Evolutionary conservation across 2,888 invertebrate species (phyloP), one percentile per base, ranked within the genome.

Genomic region (Ophion costatus): DNA sequence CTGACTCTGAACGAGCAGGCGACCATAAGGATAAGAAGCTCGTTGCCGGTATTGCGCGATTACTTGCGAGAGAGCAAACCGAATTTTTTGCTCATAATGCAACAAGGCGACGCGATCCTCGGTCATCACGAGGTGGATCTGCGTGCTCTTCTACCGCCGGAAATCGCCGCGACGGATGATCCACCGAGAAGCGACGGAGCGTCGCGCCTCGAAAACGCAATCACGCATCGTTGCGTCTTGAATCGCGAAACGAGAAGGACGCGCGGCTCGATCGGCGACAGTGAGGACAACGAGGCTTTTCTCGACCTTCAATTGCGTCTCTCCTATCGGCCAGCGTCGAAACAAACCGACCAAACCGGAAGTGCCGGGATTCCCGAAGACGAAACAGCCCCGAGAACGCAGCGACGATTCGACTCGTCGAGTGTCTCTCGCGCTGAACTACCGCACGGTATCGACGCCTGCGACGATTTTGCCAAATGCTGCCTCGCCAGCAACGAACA

Each of bases 231-330:
- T 45, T 93, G 92, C 81, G 86, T 89, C 38, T 81, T 93, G 17
- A 87, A 83, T 38, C 89, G 80, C 84, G 82, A 86, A 74, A 85
- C 88, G 76, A 87, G 84, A 14, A 86, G 84, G 11, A 69, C 71
- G 33, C 74, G 73, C 45, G 84, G 66, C 20, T 75, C 51, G 17
- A 51, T 76, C 22, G 80, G 78, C 61, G 83, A 82, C 63, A 70
- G 77, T 77, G 81, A 83, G 24, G 78, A 88, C 2, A 92, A 94
- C 20, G 94, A 70, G 38, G 59, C 95, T 0, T 95, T 92, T 66
- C 92, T 95, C 42, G 95, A 95, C 84, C 91, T 95, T 0, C 94
- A 95, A 88, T 92, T 95, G 89, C 94, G 93, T 83, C 88, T 95
- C 11, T 94, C 94, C 85, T 95, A 94, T 85, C 94, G 11, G 92